Conservation (phyloP, 2,888 invertebrate species). For the Nineta flava region DNA sequence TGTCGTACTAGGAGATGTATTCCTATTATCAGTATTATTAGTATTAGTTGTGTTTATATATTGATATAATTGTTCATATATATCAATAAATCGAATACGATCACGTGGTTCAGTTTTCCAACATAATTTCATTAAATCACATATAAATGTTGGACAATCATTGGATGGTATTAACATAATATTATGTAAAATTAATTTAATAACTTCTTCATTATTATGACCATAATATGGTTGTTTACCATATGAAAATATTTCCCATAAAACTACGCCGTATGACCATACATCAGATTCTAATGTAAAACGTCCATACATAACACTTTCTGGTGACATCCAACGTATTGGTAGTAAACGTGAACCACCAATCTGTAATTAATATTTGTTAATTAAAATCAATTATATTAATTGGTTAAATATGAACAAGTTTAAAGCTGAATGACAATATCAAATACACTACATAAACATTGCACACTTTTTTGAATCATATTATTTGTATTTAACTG, state of each 20-base stretch:
- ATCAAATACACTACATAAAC: too few relatives aligned
- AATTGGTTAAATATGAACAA: neutral
- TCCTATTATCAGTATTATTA: neutral
- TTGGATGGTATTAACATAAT: constrained; percentile 66
- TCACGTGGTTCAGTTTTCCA: constrained; percentile 71
- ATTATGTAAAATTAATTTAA: constrained; percentile 63
- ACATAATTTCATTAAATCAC: constrained; percentile 61
- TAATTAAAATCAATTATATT: constrained; percentile 4
- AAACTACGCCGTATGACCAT: constrained; percentile 83
- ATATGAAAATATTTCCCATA: constrained; percentile 87
- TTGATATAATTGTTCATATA: constrained; percentile 45
- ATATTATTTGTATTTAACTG: too few relatives aligned
- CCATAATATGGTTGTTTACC: constrained; percentile 91
- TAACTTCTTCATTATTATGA: constrained; percentile 73
- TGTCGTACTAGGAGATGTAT: neutral
- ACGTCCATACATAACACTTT: constrained; percentile 75
- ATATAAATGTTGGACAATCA: constrained; percentile 54
- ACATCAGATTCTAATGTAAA: constrained; percentile 85
- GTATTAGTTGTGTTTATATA: neutral
- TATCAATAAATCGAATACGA: constrained; percentile 53
- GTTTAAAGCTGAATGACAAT: too few relatives aligned
- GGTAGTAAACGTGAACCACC: constrained; percentile 70
- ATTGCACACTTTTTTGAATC: too few relatives aligned
- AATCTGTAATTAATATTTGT: constrained; percentile 31
- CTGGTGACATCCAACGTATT: constrained; percentile 93